These are phyloP conservation scores for Capitulum mitella DNA, from an alignment of 2,888 invertebrate species.

Conservation along the genomic window DNA sequence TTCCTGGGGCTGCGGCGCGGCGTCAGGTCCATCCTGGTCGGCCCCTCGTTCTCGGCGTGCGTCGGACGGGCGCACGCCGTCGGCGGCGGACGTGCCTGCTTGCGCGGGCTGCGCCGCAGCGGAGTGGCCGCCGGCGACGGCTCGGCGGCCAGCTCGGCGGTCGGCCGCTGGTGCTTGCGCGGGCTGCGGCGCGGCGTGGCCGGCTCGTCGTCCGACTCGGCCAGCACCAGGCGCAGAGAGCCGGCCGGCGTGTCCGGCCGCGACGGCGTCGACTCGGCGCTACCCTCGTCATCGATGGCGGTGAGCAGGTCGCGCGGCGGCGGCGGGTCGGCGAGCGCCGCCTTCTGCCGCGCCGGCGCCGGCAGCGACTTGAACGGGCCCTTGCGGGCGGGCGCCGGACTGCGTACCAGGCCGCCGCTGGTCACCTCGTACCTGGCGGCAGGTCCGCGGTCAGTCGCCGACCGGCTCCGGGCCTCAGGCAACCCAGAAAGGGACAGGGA, in stretches of 20 bases:
- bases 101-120: slow-evolving; percentile 1
- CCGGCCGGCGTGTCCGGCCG: neutral
- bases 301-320: neutral
- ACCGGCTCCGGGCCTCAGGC: no score
- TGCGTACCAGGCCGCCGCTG: neutral
- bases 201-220: neutral
- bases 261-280: neutral
- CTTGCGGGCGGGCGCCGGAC: neutral
- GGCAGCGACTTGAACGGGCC: neutral
- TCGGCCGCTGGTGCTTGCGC: neutral
- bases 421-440: slow-evolving; percentile 1
- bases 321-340: neutral
- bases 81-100: neutral
- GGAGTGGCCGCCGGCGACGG: neutral
- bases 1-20: slow-evolving; percentile 15
- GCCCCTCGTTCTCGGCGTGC: slow-evolving; percentile 8
- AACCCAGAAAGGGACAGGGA: no score
- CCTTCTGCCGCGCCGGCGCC: neutral
- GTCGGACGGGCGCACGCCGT: neutral
- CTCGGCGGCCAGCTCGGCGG: no score
- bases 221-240: neutral
- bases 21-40: neutral
- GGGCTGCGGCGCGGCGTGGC: neutral
- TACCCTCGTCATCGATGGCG: neutral
- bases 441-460: no score